Evolutionary conservation across 2,888 invertebrate genomes (phyloP).

Genomic region (Campoplex nolae): DNA sequence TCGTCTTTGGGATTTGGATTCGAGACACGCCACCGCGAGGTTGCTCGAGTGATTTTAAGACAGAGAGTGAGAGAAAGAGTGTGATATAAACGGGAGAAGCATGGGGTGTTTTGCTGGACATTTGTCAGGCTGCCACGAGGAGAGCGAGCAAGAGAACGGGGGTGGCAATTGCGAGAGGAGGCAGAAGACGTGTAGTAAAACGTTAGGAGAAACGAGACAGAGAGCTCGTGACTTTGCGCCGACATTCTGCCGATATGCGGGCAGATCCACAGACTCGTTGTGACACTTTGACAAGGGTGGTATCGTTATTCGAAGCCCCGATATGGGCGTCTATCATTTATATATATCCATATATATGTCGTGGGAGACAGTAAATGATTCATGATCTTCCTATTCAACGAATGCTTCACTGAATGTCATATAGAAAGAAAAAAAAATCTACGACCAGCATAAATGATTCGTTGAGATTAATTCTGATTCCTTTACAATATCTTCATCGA

Average conservation of each 20-base stretch:
- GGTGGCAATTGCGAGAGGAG: conserved; percentile 24
- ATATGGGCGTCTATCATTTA: conserved; percentile 65
- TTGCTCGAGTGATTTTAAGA: conserved; percentile 37
- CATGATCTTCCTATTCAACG: conserved; percentile 65
- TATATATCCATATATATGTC: conserved; percentile 26
- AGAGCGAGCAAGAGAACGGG: conserved; percentile 35
- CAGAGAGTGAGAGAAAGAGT: conserved; percentile 9
- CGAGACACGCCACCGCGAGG: conserved; percentile 61
- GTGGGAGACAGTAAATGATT: conserved; percentile 71
- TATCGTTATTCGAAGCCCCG: conserved; percentile 75
- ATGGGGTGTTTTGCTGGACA: conserved; percentile 75
- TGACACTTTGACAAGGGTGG: conserved; percentile 76
- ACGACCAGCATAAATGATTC: conserved; percentile 36
- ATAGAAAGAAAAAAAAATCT: conserved; percentile 42
- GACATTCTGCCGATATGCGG: conserved; percentile 75
- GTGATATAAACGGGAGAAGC: conserved; percentile 37
- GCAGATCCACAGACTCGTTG: conserved; percentile 73
- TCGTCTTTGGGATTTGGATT: conserved; percentile 71
- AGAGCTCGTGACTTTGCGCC: conserved; percentile 54
- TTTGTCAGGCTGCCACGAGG: conserved; percentile 74
- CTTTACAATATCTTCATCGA: neutral
- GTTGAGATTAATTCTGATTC: conserved; percentile 17
- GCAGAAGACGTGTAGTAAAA: conserved; percentile 2
- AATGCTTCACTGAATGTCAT: neutral
- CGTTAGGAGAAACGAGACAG: conserved; percentile 51